These are phyloP conservation scores for Cerastis leucographa DNA, from an alignment of 2,888 invertebrate genomes.

Conservation along the genomic window DNA sequence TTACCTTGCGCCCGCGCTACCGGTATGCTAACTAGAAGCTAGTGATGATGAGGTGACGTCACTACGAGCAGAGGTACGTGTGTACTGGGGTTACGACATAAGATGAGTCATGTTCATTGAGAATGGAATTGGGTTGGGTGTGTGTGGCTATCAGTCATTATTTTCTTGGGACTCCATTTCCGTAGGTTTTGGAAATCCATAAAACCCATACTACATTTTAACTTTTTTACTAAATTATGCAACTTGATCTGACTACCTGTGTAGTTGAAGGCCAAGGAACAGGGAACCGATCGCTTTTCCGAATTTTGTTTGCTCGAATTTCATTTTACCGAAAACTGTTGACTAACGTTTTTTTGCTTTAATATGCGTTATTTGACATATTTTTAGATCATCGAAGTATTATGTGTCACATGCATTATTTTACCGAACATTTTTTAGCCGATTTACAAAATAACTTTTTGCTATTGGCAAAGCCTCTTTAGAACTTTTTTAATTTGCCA, in stretches of 20 bases:
- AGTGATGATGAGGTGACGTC: slow-evolving; percentile 15
- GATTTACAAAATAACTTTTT: too few species aligned
- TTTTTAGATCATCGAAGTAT: too few species aligned
- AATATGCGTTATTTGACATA: too few species aligned
- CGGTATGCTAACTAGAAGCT: slow-evolving; percentile 61
- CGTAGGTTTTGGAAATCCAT: neutral
- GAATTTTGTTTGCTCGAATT: too few species aligned
- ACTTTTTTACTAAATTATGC: neutral
- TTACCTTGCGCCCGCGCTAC: slow-evolving; percentile 66
- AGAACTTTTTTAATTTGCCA: too few species aligned
- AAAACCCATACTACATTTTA: neutral
- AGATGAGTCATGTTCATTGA: slow-evolving; percentile 43
- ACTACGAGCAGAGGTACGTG: neutral
- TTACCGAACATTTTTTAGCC: too few species aligned
- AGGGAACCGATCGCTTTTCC: too few species aligned
- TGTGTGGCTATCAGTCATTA: too few species aligned
- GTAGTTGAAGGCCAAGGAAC: neutral
- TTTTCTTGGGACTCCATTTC: neutral
- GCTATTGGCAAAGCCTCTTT: too few species aligned
- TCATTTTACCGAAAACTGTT: too few species aligned
- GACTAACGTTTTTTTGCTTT: too few species aligned
- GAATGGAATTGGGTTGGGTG: slow-evolving; percentile 6
- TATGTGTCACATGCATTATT: too few species aligned
- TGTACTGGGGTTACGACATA: slow-evolving; percentile 36
- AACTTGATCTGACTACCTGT: neutral